Percentiles rank a stretch among this genome's conserved stretches.
Evolutionary conservation across 2,888 invertebrate species (phyloP).

Genomic region (Yponomeuta malinellus): DNA sequence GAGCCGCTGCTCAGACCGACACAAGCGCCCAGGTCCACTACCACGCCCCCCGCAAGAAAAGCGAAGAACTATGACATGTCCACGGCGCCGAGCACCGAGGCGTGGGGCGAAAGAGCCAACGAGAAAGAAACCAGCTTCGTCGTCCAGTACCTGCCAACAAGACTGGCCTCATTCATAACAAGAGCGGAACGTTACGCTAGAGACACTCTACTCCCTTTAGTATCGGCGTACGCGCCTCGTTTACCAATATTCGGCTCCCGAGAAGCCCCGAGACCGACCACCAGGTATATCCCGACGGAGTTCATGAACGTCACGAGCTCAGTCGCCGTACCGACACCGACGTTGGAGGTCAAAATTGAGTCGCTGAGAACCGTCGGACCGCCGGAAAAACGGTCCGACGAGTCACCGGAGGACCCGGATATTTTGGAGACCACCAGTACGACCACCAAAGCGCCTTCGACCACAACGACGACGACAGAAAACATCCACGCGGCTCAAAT

Average conservation of each 20-base stretch:
- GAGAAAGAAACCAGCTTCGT: slow-evolving; percentile 71
- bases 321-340: slow-evolving; percentile 61
- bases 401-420: slow-evolving; percentile 61
- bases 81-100: slow-evolving; percentile 56
- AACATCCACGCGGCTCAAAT: slow-evolving; percentile 48
- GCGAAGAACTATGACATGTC: slow-evolving; percentile 66
- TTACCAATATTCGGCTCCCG: slow-evolving; percentile 77
- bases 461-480: slow-evolving; percentile 34
- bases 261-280: slow-evolving; percentile 64
- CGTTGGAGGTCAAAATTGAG: slow-evolving; percentile 70
- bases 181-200: slow-evolving; percentile 88
- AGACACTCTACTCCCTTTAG: slow-evolving; percentile 84
- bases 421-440: slow-evolving; percentile 43
- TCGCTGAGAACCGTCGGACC: slow-evolving; percentile 59
- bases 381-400: slow-evolving; percentile 55
- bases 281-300: slow-evolving; percentile 79
- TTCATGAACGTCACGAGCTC: slow-evolving; percentile 50
- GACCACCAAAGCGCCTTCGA: slow-evolving; percentile 34
- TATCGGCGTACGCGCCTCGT: slow-evolving; percentile 86
- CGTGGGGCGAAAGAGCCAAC: slow-evolving; percentile 42
- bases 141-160: slow-evolving; percentile 86
- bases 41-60: slow-evolving; percentile 48
- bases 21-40: slow-evolving; percentile 47
- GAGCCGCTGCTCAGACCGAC: slow-evolving; percentile 78
- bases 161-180: slow-evolving; percentile 85